Evolutionary conservation across 2,888 invertebrate species (phyloP).

Genomic region (Drosophila neutralis): DNA sequence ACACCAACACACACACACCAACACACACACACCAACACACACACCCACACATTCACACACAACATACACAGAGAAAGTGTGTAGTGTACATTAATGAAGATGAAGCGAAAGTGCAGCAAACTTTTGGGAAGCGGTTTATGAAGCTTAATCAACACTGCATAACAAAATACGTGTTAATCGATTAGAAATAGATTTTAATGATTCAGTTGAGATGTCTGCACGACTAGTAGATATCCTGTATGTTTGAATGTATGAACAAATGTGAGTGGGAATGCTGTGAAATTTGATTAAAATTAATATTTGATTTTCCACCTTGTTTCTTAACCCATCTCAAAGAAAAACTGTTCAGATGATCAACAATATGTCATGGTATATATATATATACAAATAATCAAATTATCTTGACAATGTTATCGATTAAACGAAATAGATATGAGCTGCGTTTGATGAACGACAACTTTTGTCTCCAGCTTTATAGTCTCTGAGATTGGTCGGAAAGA

Average conservation of each 20-base stretch:
- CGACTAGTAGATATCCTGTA: background rate
- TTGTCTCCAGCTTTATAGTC: too few relatives aligned
- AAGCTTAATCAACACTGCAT: background rate
- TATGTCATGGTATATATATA: too few relatives aligned
- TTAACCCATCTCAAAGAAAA: too few relatives aligned
- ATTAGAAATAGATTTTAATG: background rate
- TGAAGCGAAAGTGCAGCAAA: conserved; percentile 2
- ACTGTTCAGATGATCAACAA: too few relatives aligned
- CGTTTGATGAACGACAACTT: too few relatives aligned
- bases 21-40: background rate
- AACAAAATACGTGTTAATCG: background rate
- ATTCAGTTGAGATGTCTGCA: background rate
- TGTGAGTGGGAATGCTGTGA: background rate
- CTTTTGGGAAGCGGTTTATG: background rate
- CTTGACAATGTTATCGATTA: too few relatives aligned
- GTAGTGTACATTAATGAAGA: conserved; percentile 10
- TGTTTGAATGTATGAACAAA: background rate
- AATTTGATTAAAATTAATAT: background rate
- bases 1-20: background rate
- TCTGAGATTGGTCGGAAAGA: too few relatives aligned
- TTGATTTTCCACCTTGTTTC: background rate
- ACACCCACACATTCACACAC: background rate
- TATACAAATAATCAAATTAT: too few relatives aligned
- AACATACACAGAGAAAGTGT: background rate
- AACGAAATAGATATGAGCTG: too few relatives aligned